phyloP scores from a whole-genome alignment of 2,113 vertebrate species.

The Crotalus helleri region DNA sequence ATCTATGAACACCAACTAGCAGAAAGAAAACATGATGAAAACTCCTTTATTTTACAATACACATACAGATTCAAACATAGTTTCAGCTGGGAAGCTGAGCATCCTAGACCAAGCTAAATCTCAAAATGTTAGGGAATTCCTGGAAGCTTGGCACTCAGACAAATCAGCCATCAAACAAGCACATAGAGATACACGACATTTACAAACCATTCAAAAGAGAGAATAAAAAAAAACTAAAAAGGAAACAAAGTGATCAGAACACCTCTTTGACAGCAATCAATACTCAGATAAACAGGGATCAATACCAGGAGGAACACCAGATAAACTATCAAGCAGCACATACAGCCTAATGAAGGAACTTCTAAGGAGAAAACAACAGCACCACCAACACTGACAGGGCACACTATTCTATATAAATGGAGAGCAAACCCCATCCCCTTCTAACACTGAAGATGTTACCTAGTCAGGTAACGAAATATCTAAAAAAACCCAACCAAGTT shows the following conservation, averaged over 20 bases:
- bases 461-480: not conserved
- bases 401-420: not conserved
- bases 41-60: not conserved
- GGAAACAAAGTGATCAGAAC: not conserved
- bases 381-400: not conserved
- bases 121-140: not conserved
- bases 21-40: not conserved
- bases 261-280: not conserved
- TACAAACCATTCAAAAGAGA: not conserved
- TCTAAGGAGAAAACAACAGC: not conserved
- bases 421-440: not conserved
- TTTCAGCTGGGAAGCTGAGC: not conserved
- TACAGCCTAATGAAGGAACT: not conserved
- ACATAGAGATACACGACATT: not conserved
- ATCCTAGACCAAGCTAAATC: not conserved
- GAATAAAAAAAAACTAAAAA: not conserved
- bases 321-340: not conserved
- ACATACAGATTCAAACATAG: not conserved
- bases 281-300: not conserved
- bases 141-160: not conserved
- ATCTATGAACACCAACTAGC: not conserved
- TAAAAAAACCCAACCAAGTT: not conserved
- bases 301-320: not conserved
- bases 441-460: not conserved
- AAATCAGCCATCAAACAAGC: not conserved